A percentile compares a stretch with the other conserved stretches of the same genome.
Evolutionary conservation across 2,888 invertebrate genomes (phyloP).

Genomic region (Protonemura montana): DNA sequence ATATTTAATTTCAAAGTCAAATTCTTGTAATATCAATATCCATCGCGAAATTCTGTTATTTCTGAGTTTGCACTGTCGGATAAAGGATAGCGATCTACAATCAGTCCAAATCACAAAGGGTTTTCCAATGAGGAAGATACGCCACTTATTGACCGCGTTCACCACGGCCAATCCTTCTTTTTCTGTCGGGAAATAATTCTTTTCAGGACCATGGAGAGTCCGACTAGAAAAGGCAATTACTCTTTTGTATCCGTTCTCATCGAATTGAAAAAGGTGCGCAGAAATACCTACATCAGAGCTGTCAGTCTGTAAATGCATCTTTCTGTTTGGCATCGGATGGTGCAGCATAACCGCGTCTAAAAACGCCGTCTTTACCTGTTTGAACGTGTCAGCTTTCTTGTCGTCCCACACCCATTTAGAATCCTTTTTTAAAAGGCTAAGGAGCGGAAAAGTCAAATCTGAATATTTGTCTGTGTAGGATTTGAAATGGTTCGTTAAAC

Average conservation of each 20-base stretch:
- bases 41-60: not conserved
- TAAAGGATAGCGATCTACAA: slow-evolving; percentile 29
- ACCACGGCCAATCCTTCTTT: slow-evolving; percentile 56
- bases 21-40: slow-evolving; percentile 16
- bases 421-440: slow-evolving; percentile 51
- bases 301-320: slow-evolving; percentile 26
- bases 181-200: slow-evolving; percentile 58
- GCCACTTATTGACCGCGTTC: slow-evolving; percentile 50
- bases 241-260: too few species aligned
- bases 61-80: not conserved
- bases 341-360: slow-evolving; percentile 39
- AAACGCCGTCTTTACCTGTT: slow-evolving; percentile 47
- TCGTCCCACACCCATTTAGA: slow-evolving; percentile 48
- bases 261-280: too few species aligned
- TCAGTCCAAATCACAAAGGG: slow-evolving; percentile 18
- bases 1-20: slow-evolving; percentile 12
- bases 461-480: slow-evolving; percentile 52
- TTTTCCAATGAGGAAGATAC: not conserved
- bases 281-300: slow-evolving; percentile 45
- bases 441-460: slow-evolving; percentile 51
- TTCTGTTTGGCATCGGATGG: slow-evolving; percentile 23
- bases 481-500: slow-evolving; percentile 53
- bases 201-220: slow-evolving; percentile 51
- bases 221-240: too few species aligned
- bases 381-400: slow-evolving; percentile 48